These are phyloP conservation scores for Hippoglossus stenolepis DNA, from an alignment of 2,113 vertebrate species.

Conservation along the genomic window DNA sequence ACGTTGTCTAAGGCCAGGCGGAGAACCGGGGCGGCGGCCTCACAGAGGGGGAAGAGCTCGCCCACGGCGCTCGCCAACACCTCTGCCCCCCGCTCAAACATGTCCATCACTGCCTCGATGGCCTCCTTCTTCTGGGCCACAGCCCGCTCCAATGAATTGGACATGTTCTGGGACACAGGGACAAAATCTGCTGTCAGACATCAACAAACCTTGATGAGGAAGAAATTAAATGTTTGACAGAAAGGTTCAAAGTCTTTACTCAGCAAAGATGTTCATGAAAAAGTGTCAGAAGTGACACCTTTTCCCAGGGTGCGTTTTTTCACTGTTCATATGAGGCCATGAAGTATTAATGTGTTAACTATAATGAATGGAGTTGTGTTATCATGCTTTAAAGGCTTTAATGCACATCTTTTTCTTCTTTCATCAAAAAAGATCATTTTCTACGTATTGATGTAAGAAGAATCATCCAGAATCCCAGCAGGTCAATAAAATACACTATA, in stretches of 20 bases:
- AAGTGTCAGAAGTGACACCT: too few species aligned
- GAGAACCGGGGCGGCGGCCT: slow-evolving; percentile 80
- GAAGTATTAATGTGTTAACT: too few species aligned
- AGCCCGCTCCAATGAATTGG: slow-evolving; percentile 70
- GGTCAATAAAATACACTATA: neutral
- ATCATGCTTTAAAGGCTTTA: too few species aligned
- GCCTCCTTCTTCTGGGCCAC: slow-evolving; percentile 85
- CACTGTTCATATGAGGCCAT: too few species aligned
- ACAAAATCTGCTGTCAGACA: neutral
- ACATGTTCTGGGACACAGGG: slow-evolving; percentile 68
- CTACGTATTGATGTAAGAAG: too few species aligned
- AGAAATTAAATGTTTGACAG: neutral
- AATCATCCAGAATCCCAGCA: neutral
- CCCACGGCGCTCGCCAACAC: slow-evolving; percentile 82
- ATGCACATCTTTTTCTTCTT: too few species aligned
- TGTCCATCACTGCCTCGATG: slow-evolving; percentile 82
- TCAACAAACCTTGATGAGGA: neutral
- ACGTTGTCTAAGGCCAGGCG: slow-evolving; percentile 80
- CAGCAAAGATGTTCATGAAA: too few species aligned
- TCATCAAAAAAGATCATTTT: too few species aligned
- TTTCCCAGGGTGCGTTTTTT: too few species aligned
- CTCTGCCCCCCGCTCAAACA: slow-evolving; percentile 80
- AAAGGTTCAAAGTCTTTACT: neutral
- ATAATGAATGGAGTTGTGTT: too few species aligned
- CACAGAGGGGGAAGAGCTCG: slow-evolving; percentile 81